phyloP scores from a whole-genome alignment of 2,888 invertebrate genomes.

The Lomographa bimaculata region DNA sequence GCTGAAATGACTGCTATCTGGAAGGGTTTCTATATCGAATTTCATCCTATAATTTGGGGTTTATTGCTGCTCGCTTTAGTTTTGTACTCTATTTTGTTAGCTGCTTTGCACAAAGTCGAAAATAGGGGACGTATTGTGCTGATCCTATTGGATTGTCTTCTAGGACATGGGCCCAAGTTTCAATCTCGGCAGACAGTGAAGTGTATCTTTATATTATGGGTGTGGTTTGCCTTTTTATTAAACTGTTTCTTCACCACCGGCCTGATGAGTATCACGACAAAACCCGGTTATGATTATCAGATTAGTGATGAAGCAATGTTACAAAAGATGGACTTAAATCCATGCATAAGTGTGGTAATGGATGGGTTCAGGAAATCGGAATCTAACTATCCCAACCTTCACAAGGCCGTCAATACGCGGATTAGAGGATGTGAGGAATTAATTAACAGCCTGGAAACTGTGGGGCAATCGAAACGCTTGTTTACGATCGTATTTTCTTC shows the following conservation, averaged over 20 bases:
- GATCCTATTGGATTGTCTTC: conserved; percentile 42
- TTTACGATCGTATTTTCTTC: conserved; percentile 45
- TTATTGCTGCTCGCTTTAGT: conserved; percentile 38
- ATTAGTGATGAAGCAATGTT: conserved; percentile 35
- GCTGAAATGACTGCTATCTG: conserved; percentile 38
- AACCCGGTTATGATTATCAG: conserved; percentile 33
- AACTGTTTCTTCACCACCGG: conserved; percentile 40
- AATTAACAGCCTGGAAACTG: conserved; percentile 41
- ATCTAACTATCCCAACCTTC: conserved; percentile 2
- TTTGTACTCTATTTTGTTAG: conserved; percentile 36
- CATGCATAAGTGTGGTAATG: conserved; percentile 51
- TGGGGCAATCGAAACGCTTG: conserved; percentile 38
- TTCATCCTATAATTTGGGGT: conserved; percentile 46
- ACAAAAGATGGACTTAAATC: conserved; percentile 33
- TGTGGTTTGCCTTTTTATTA: conserved; percentile 47
- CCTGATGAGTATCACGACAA: conserved; percentile 39
- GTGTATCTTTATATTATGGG: conserved; percentile 47
- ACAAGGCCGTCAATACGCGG: background rate
- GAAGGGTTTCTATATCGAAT: conserved; percentile 51
- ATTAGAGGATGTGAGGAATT: conserved; percentile 32
- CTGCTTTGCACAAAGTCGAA: conserved; percentile 28
- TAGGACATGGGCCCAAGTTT: conserved; percentile 41
- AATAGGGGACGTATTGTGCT: conserved; percentile 42
- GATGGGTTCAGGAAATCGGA: conserved; percentile 25
- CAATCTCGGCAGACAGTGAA: conserved; percentile 32